These are phyloP conservation scores for Melanotaenia maccullochi DNA, from an alignment of 2,797 vertebrate species.

Conservation along the genomic window DNA sequence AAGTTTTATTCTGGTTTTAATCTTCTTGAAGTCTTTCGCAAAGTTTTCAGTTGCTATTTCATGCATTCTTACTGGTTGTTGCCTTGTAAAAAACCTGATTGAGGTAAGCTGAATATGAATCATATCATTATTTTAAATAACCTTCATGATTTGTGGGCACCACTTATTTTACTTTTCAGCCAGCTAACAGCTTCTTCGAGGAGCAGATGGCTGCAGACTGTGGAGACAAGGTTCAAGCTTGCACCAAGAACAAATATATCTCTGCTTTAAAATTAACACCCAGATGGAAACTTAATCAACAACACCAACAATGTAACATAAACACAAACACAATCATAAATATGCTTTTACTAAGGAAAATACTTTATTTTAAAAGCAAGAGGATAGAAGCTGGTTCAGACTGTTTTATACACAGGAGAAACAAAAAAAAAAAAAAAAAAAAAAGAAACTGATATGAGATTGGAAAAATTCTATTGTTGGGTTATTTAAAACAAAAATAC, in stretches of 20 bases:
- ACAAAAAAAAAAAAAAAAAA: constrained; percentile 18
- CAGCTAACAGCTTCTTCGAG: background rate
- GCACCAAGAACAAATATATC: background rate
- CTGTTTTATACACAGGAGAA: constrained; percentile 42
- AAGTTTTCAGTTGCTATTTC: too few species aligned
- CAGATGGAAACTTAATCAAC: background rate
- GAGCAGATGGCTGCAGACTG: background rate
- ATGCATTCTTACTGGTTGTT: too few species aligned
- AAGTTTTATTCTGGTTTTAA: too few species aligned
- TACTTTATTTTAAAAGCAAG: constrained; percentile 78
- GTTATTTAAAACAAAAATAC: background rate
- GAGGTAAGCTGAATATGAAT: too few species aligned
- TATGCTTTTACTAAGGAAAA: constrained; percentile 84
- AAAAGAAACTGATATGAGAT: background rate
- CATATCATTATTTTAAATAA: background rate
- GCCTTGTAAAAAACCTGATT: too few species aligned
- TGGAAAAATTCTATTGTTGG: background rate
- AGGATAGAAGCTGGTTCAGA: constrained; percentile 49
- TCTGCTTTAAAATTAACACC: background rate
- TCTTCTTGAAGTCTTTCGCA: too few species aligned
- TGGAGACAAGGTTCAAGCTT: background rate
- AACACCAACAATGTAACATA: background rate
- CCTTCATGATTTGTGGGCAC: background rate
- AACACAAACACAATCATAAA: background rate
- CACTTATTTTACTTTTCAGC: background rate